A percentile compares a stretch with the other conserved stretches of the same genome.
Evolutionary conservation across 2,113 vertebrate species (phyloP).

Genomic region (Podarcis raffonei): DNA sequence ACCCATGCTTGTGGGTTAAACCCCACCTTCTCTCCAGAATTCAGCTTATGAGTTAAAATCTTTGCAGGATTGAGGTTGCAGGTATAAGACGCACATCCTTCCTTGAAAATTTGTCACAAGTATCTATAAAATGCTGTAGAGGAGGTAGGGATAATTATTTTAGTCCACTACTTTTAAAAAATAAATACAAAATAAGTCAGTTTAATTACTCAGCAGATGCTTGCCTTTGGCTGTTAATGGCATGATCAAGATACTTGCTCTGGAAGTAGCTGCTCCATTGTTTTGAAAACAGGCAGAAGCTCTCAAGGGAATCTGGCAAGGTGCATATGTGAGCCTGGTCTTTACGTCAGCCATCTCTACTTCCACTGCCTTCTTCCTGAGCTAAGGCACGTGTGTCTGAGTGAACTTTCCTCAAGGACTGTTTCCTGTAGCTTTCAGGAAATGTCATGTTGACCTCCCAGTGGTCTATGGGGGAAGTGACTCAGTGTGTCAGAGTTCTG

Average conservation of each 20-base stretch:
- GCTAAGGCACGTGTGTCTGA: background rate
- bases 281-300: slow-evolving; percentile 2
- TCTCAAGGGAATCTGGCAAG: background rate
- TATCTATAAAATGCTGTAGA: background rate
- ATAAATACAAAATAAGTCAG: too few species aligned
- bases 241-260: background rate
- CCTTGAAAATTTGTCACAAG: background rate
- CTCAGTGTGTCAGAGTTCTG: background rate
- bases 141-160: background rate
- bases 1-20: background rate
- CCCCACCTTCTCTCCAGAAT: background rate
- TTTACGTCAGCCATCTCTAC: background rate
- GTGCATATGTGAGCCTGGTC: rapidly evolving
- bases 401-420: background rate
- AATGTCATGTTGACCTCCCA: background rate
- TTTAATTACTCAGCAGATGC: background rate
- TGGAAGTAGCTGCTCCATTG: background rate
- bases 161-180: rapidly evolving
- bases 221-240: background rate
- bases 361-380: background rate
- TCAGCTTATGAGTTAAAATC: background rate
- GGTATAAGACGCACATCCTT: too few species aligned
- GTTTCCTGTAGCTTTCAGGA: background rate
- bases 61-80: background rate
- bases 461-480: rapidly evolving